Conservation (phyloP, 1,140 invertebrate genomes). For the Penaeus chinensis region DNA sequence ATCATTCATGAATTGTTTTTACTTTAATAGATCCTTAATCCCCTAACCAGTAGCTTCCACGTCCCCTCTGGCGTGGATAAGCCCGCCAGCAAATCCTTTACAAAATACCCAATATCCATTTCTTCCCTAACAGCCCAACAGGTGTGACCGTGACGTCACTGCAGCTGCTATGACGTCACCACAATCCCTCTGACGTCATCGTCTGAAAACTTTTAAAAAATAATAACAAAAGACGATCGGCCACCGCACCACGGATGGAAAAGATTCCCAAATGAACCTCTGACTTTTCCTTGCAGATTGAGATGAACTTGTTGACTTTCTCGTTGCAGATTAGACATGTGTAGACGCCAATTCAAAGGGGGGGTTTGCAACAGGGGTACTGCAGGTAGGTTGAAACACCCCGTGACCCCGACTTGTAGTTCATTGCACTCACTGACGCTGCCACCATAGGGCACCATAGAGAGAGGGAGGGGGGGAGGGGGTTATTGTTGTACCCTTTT, state of each 20-base stretch:
- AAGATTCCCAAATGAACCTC: too few species aligned
- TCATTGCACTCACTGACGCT: conserved; percentile 8
- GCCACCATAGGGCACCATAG: background rate
- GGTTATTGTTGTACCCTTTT: too few species aligned
- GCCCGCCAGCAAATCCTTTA: too few species aligned
- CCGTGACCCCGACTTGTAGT: conserved; percentile 12
- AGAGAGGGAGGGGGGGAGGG: background rate
- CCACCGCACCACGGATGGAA: background rate
- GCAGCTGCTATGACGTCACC: conserved; percentile 13
- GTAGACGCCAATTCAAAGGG: conserved; percentile 92
- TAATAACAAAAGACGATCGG: conserved; percentile 7
- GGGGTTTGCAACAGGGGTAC: conserved; percentile 97
- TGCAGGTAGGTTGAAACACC: conserved; percentile 81
- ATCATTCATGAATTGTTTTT: too few species aligned
- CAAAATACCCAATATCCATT: too few species aligned
- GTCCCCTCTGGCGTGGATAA: too few species aligned
- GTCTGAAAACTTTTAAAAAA: conserved; percentile 7
- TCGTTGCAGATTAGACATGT: conserved; percentile 96
- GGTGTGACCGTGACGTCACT: conserved; percentile 33
- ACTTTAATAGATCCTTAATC: too few species aligned
- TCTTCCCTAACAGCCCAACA: too few species aligned
- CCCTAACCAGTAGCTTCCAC: too few species aligned
- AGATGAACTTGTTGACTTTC: conserved; percentile 37
- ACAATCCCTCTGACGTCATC: conserved; percentile 34
- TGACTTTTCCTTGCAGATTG: background rate